Conservation (phyloP, 1,140 invertebrate species). For the Drosophila funebris region DNA sequence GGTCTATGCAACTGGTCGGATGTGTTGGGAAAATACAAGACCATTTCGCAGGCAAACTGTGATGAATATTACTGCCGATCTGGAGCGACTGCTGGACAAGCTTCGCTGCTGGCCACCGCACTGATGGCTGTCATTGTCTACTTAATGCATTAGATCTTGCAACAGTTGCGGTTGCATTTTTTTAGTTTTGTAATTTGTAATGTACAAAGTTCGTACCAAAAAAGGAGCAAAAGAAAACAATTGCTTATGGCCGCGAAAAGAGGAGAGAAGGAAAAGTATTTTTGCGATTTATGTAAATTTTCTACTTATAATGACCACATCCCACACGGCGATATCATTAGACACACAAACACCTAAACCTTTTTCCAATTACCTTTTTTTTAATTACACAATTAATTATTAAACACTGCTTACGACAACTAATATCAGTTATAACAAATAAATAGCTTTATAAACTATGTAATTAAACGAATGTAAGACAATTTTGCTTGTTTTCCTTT, state of each 20-base stretch:
- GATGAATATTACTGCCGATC: constrained; percentile 66
- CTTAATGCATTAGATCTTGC: constrained; percentile 65
- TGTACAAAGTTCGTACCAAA: constrained; percentile 79
- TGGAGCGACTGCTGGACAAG: constrained; percentile 21
- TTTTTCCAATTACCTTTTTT: constrained; percentile 30
- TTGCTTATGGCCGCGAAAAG: background rate
- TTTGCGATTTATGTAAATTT: constrained; percentile 37
- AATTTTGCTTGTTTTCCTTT: background rate
- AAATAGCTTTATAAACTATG: constrained; percentile 50
- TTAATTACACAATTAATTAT: constrained; percentile 22
- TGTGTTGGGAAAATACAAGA: constrained; percentile 59
- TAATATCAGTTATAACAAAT: constrained; percentile 32
- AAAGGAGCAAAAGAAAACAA: constrained; percentile 3
- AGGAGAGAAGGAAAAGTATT: constrained; percentile 23
- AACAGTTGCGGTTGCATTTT: constrained; percentile 3
- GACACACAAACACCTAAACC: constrained; percentile 17
- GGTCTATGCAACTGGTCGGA: constrained; percentile 86
- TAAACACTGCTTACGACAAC: constrained; percentile 35
- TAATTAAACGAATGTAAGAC: constrained; percentile 37
- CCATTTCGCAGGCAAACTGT: constrained; percentile 66
- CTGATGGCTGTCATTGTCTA: constrained; percentile 63
- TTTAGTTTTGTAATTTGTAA: constrained; percentile 56
- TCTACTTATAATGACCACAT: constrained; percentile 34
- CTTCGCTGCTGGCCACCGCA: constrained; percentile 31
- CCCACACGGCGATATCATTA: constrained; percentile 4